phyloP scores from a whole-genome alignment of 2,888 invertebrate species.

The Clanis bilineata region DNA sequence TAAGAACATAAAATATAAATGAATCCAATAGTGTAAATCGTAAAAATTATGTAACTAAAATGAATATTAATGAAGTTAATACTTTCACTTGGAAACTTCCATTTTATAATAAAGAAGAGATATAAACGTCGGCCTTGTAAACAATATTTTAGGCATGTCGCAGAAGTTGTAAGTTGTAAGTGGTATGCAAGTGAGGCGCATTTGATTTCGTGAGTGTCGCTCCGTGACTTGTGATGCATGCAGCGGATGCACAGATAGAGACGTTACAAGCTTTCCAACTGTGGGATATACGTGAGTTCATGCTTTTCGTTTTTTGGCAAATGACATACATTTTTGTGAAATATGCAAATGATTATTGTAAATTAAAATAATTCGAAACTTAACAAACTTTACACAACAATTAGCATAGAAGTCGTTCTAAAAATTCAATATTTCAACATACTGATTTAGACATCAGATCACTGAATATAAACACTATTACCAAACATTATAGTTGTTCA shows the following conservation, averaged over 20 bases:
- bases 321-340: neutral
- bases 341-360: neutral
- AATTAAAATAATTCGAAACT: neutral
- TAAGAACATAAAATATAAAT: neutral
- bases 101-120: neutral
- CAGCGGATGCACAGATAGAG: constrained; percentile 1
- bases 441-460: neutral
- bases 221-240: constrained; percentile 4
- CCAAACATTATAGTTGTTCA: no score
- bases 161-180: no score
- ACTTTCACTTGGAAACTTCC: neutral
- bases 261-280: constrained; percentile 4
- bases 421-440: no score
- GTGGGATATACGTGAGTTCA: neutral
- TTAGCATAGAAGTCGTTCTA: neutral
- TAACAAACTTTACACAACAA: neutral
- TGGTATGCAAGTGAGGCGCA: constrained; percentile 2
- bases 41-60: neutral
- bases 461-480: no score
- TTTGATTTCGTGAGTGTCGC: neutral
- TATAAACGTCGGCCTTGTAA: neutral
- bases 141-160: constrained; percentile 1
- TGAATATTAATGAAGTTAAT: neutral
- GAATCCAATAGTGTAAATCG: neutral
- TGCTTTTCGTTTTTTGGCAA: constrained; percentile 10